Evolutionary conservation across 1,140 invertebrate species (phyloP), one percentile per base, ranked within the genome.

Genomic region (Lepidotrigona ventralis): DNA sequence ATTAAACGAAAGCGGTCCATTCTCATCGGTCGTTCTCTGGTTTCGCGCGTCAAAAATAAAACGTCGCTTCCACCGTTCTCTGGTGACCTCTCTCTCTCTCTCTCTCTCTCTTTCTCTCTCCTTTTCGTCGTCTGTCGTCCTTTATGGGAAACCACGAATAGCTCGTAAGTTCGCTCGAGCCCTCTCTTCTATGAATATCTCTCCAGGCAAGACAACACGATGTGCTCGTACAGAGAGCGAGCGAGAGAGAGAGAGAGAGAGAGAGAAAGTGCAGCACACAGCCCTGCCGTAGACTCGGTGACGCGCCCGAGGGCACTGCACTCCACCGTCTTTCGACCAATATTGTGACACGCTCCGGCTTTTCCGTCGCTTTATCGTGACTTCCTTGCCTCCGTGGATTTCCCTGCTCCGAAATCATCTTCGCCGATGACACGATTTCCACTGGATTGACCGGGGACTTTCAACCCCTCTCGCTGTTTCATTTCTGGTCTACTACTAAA

Each of bases 131-230:
- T 71, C 60, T n/a, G 72, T 39, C 74, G 71, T 81, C 83, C 84
- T 89, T 91, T 91, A 90, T 86, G 90, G 91, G 85, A 83, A 89
- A 91, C 88, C 88, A 90, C 87, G 90, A 91, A 91, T 91, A 91
- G 91, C 90, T 76, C 86, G 83, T 84, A 86, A 89, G 85, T 91
- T 91, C 91, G 84, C 71, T 84, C 83, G 90, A 91, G 88, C 75
- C 86, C 69, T 80, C 86, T 84, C 86, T 90, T 91, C 91, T 91
- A 92, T 92, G 91, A 91, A 92, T 92, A 92, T 90, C 90, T 90
- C 86, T 78, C 76, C 71, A 81, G 79, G 72, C 84, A 81, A 87
- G 83, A 82, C 87, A 73, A 75, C 83, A 63, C 63, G 83, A 73
- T 72, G 29, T 29, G 86, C 39, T 26, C 46, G 63, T 63, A 23